Evolutionary conservation across 23 tunicate species (phyloP).

Genomic region (Styela plicata): DNA sequence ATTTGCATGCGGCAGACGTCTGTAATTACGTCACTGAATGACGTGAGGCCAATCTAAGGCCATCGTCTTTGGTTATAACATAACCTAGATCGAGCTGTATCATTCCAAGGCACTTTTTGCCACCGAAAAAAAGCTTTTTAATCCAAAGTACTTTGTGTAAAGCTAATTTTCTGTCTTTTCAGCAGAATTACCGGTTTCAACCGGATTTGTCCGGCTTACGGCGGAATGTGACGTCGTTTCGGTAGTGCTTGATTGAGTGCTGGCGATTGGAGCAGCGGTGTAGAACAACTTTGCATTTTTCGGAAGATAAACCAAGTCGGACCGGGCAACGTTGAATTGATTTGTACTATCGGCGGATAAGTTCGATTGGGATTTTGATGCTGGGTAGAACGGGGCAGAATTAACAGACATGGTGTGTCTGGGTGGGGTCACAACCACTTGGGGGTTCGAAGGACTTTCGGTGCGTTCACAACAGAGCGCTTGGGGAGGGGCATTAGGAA

Average conservation of each 20-base stretch:
- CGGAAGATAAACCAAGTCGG: not conserved
- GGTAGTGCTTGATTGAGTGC: not conserved
- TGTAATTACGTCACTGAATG: too few relatives aligned
- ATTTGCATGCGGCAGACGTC: too few relatives aligned
- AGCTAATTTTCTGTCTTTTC: not conserved
- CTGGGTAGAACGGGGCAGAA: slow-evolving; percentile 15
- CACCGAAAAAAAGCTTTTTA: too few relatives aligned
- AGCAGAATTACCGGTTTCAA: not conserved
- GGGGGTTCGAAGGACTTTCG: not conserved
- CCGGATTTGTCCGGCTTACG: not conserved
- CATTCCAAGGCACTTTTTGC: not conserved
- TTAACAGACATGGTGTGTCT: slow-evolving; percentile 2
- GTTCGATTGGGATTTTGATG: not conserved
- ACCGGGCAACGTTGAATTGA: not conserved
- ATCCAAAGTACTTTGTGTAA: too few relatives aligned
- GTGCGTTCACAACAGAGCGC: not conserved
- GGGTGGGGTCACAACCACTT: not conserved
- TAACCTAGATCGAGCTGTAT: too few relatives aligned
- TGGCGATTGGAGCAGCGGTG: slow-evolving; percentile 10
- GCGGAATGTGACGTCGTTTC: not conserved
- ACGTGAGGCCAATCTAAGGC: too few relatives aligned
- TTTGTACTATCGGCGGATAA: not conserved
- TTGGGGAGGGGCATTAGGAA: not conserved
- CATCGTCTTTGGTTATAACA: too few relatives aligned
- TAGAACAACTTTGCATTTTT: slow-evolving; percentile 13